These are phyloP conservation scores for Agrypnia vestita DNA, from an alignment of 1,140 invertebrate genomes.

Conservation along the genomic window DNA sequence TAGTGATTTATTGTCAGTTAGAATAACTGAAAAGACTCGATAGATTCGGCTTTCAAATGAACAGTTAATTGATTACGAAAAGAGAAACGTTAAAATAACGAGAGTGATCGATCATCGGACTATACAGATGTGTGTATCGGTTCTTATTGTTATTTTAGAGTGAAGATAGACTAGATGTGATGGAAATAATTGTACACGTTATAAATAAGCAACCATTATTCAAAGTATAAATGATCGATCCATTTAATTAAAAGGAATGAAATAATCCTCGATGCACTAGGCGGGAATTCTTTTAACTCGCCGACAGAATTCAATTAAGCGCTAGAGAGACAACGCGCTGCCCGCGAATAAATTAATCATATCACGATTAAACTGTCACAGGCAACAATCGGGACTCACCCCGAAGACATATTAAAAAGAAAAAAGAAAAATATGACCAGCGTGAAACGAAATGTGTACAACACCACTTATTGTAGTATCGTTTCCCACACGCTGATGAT, in stretches of 20 bases:
- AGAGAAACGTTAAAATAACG: background rate
- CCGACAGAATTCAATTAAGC: conserved; percentile 35
- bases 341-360: conserved; percentile 28
- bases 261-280: background rate
- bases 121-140: conserved; percentile 2
- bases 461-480: conserved; percentile 8
- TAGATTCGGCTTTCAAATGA: background rate
- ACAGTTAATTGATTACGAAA: conserved; percentile 24
- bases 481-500: conserved; percentile 25
- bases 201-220: conserved; percentile 27
- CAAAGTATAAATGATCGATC: conserved; percentile 45
- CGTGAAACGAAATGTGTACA: background rate
- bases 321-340: background rate
- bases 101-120: conserved; percentile 36
- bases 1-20: too few relatives aligned
- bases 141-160: conserved; percentile 45
- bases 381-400: conserved; percentile 5
- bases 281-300: conserved; percentile 1
- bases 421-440: conserved; percentile 10
- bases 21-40: background rate
- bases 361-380: conserved; percentile 43
- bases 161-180: conserved; percentile 19
- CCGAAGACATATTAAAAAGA: background rate
- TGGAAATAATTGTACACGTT: conserved; percentile 32
- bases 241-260: conserved; percentile 38